phyloP scores from a whole-genome alignment of 2,888 invertebrate genomes.

The Cheilosia pagana region DNA sequence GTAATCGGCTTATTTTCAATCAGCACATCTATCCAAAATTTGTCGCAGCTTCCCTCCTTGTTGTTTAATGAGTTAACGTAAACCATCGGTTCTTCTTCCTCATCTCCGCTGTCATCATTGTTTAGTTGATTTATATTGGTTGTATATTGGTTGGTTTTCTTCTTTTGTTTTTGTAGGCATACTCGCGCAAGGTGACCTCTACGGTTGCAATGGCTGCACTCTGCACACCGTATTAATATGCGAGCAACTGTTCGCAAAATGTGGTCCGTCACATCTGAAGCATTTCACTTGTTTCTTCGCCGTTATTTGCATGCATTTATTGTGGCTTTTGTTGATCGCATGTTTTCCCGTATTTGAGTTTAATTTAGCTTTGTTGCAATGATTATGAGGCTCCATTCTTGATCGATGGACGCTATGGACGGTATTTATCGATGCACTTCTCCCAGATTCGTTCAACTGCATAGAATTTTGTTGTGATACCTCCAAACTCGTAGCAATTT shows the following conservation, averaged over 20 bases:
- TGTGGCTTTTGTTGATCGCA: too few species aligned
- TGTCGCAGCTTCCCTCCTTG: neutral
- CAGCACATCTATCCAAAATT: neutral
- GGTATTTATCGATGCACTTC: neutral
- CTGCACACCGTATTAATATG: neutral
- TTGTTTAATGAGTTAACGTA: neutral
- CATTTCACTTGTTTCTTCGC: neutral
- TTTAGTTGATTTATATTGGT: neutral
- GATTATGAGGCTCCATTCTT: neutral
- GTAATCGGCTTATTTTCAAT: neutral
- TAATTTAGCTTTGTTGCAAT: neutral
- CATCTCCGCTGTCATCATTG: neutral
- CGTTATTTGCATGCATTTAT: neutral
- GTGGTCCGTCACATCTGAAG: neutral
- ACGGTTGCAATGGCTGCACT: neutral
- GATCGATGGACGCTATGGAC: neutral
- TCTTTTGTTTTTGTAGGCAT: constrained; percentile 1
- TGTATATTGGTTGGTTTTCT: neutral
- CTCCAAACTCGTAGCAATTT: neutral
- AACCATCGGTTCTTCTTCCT: constrained; percentile 1
- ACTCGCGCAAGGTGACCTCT: constrained; percentile 1
- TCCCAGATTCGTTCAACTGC: neutral
- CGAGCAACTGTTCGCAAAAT: neutral
- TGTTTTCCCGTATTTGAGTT: too few species aligned
- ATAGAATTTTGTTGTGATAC: neutral